Conservation (phyloP, 2,888 invertebrate species). For the Heliconius cydno region DNA sequence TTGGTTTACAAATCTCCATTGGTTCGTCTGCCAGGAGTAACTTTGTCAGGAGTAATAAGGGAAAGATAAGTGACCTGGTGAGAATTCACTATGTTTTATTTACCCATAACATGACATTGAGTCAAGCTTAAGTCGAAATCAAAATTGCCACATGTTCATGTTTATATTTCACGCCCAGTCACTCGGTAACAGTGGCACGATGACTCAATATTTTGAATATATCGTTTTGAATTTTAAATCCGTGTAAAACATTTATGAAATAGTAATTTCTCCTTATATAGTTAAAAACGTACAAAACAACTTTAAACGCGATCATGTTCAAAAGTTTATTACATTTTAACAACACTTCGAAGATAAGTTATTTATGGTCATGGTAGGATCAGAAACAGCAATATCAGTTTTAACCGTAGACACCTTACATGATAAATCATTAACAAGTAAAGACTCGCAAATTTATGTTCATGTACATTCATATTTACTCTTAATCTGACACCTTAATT, state of each 20-base stretch:
- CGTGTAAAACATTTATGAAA: background rate
- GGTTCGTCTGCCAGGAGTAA: no score
- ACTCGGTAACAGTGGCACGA: background rate
- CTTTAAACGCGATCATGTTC: constrained; percentile 9
- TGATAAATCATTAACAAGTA: constrained; percentile 15
- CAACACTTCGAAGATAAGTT: constrained; percentile 11
- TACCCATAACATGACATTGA: background rate
- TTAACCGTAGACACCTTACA: constrained; percentile 11
- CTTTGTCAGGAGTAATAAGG: no score
- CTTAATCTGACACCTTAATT: constrained; percentile 26
- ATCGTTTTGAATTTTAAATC: constrained; percentile 1
- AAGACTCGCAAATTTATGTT: background rate
- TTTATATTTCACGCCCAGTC: background rate
- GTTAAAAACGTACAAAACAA: constrained; percentile 17
- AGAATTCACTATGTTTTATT: background rate
- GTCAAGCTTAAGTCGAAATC: background rate
- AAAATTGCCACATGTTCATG: background rate
- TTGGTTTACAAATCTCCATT: constrained; percentile 17
- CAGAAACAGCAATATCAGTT: constrained; percentile 15
- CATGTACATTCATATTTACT: background rate
- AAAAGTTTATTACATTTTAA: constrained; percentile 18
- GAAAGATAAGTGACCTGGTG: background rate
- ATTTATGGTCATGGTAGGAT: constrained; percentile 6
- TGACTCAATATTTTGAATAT: constrained; percentile 3
- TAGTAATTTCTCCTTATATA: constrained; percentile 3